Conservation (phyloP, 2,888 invertebrate genomes). For the Rhagium mordax region DNA sequence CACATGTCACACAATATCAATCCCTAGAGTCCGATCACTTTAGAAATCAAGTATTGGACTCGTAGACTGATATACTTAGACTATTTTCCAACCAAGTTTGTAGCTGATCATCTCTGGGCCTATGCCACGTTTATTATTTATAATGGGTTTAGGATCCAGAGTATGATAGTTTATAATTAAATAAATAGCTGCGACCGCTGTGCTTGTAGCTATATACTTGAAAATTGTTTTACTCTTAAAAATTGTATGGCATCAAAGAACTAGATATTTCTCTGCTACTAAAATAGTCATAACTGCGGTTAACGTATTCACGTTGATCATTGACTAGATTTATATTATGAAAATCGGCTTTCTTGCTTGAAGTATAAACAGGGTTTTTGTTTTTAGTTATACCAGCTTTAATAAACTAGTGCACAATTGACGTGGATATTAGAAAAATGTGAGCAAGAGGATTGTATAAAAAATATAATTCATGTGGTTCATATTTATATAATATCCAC, state of each 20-base stretch:
- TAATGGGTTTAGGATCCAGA: not conserved
- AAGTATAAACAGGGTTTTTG: not conserved
- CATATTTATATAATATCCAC: no score
- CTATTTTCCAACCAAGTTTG: not conserved
- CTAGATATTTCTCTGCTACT: not conserved
- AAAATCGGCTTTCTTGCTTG: not conserved
- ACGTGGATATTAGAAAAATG: no score
- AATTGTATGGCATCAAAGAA: not conserved
- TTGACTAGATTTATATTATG: not conserved
- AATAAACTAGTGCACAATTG: no score
- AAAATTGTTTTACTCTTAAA: not conserved
- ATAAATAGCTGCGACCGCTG: not conserved
- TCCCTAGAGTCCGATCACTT: not conserved
- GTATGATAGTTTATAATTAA: not conserved
- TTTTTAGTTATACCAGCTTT: not conserved
- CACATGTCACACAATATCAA: not conserved
- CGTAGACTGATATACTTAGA: not conserved
- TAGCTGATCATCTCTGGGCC: not conserved
- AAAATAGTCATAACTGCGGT: not conserved
- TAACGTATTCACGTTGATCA: not conserved
- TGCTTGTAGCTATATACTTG: not conserved
- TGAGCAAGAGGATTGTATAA: no score
- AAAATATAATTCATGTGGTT: no score
- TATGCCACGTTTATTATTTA: not conserved
- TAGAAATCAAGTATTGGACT: not conserved